Base-by-base conservation (phyloP, 2,888 invertebrate genomes). In the Orthosia gracilis region DNA sequence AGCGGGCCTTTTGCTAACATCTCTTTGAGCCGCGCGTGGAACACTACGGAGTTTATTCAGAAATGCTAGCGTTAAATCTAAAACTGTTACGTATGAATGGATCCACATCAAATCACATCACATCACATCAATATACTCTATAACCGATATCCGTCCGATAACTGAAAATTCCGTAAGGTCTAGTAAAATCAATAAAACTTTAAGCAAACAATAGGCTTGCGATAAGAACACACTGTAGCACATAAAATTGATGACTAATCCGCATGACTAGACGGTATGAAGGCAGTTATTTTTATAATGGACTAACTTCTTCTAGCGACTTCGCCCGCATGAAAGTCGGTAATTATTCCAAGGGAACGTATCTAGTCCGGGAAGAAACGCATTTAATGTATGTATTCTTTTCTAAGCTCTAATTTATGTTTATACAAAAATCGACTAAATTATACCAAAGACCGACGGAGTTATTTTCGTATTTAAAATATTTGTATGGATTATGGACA, bases 201-300 rank as follows among this genome's bases (percentile, higher is more conserved):
- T 11, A 62, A 59, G 31, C 61, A 59, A 54, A 4, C 47, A 61
- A 50, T 59, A 62, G 61, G 69, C 62, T 72, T 76, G 72, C 65
- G 62, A 74, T 77, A 80, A 69, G 66, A 65, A 64, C 18, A 55
- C 54, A 40, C 4, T 40, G 40, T 31, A 47, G 57, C 18, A 13
- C 50, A 67, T 68, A 58, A 45, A 74, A 7, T 21, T 58, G 52
- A 70, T 72, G 74, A 77, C 58, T 73, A 49, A 68, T 62, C 52
- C 23, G 40, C 23, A 67, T 72, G 58, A 62, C 57, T 74, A 62
- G 52, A 62, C 47, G 31, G 13, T 31, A 23, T 72, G 26, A 49
- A 67, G 26, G 17, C 31, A 49, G 62, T 9, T 45, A 47, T 45
- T 23, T 31, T 12, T 47, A 47, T 73, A 31, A 18, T 26, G 13